These are phyloP conservation scores for Caenorhabditis auriculariae DNA, from an alignment of 2,888 invertebrate species.

Conservation along the genomic window DNA sequence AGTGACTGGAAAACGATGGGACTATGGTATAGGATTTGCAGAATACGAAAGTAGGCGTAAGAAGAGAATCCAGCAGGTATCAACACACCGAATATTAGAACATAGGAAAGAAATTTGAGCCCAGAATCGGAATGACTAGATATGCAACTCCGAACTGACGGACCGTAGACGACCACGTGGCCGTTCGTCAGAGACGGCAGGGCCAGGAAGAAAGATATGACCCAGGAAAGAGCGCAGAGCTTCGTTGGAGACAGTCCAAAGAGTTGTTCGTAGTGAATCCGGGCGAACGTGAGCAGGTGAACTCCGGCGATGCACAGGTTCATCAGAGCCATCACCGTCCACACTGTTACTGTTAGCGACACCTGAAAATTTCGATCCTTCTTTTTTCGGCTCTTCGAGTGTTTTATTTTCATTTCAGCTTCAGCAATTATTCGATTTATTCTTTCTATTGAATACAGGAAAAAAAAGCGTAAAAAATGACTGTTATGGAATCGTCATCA, in stretches of 20 bases:
- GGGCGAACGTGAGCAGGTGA: slow-evolving; percentile 62
- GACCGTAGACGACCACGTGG: slow-evolving; percentile 60
- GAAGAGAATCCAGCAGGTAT: slow-evolving; percentile 54
- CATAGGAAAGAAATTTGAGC: slow-evolving; percentile 61
- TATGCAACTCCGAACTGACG: slow-evolving; percentile 50
- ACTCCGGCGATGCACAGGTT: slow-evolving; percentile 63
- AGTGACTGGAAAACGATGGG: slow-evolving; percentile 63
- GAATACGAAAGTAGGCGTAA: slow-evolving; percentile 61
- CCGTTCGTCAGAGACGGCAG: slow-evolving; percentile 62
- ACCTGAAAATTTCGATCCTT: slow-evolving; percentile 50
- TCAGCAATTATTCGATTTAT: too few relatives aligned
- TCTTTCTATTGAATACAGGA: too few relatives aligned
- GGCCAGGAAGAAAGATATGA: slow-evolving; percentile 57
- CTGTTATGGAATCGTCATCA: too few relatives aligned
- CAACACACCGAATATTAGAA: slow-evolving; percentile 61
- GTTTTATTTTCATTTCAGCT: too few relatives aligned
- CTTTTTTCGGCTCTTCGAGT: too few relatives aligned
- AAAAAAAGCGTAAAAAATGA: too few relatives aligned
- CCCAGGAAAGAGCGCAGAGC: slow-evolving; percentile 59
- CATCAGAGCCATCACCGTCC: slow-evolving; percentile 62
- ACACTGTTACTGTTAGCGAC: slow-evolving; percentile 57
- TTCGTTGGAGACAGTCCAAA: slow-evolving; percentile 59
- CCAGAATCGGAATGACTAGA: slow-evolving; percentile 58
- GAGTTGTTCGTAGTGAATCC: slow-evolving; percentile 63
- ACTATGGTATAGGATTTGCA: slow-evolving; percentile 61